phyloP scores from a whole-genome alignment of 2,797 vertebrate genomes.

The Staurois parvus region DNA sequence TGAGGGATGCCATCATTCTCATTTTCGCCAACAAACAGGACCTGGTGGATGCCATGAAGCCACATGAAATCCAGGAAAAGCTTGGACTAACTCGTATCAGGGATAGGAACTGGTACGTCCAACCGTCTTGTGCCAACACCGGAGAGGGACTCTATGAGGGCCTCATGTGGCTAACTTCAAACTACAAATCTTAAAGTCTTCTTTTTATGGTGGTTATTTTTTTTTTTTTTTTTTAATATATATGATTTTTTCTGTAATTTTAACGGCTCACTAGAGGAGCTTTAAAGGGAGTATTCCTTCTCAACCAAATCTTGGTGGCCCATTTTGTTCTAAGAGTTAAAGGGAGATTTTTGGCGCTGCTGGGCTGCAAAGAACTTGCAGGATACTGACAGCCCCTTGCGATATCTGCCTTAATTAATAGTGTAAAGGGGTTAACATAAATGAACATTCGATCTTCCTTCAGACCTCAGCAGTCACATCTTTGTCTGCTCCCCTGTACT shows the following conservation, averaged over 20 bases:
- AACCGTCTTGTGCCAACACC: slow-evolving; percentile 67
- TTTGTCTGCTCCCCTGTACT: slow-evolving; percentile 13
- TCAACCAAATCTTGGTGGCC: slow-evolving; percentile 20
- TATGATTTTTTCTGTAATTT: slow-evolving; percentile 45
- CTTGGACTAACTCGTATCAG: slow-evolving; percentile 67
- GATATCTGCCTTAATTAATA: slow-evolving; percentile 48
- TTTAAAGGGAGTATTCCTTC: slow-evolving; percentile 19
- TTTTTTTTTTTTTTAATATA: slow-evolving; percentile 39
- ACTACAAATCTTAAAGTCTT: slow-evolving; percentile 68
- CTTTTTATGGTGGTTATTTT: slow-evolving; percentile 3
- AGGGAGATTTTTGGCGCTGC: slow-evolving; percentile 29
- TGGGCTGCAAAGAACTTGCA: slow-evolving; percentile 1
- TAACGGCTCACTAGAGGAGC: slow-evolving; percentile 30
- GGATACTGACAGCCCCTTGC: slow-evolving; percentile 13
- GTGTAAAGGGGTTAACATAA: slow-evolving; percentile 4
- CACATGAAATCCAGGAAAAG: slow-evolving; percentile 70
- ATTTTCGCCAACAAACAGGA: slow-evolving; percentile 71
- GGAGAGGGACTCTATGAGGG: slow-evolving; percentile 69
- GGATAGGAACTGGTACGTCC: slow-evolving; percentile 70
- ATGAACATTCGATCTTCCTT: slow-evolving; percentile 10
- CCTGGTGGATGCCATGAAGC: slow-evolving; percentile 68
- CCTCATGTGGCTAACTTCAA: slow-evolving; percentile 69
- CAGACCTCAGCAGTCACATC: slow-evolving; percentile 32
- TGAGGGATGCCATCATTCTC: slow-evolving; percentile 68
- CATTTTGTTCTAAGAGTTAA: slow-evolving; percentile 16